Evolutionary conservation across 2,797 vertebrate genomes (phyloP).

Genomic region (Rhadinocentrus ornatus): DNA sequence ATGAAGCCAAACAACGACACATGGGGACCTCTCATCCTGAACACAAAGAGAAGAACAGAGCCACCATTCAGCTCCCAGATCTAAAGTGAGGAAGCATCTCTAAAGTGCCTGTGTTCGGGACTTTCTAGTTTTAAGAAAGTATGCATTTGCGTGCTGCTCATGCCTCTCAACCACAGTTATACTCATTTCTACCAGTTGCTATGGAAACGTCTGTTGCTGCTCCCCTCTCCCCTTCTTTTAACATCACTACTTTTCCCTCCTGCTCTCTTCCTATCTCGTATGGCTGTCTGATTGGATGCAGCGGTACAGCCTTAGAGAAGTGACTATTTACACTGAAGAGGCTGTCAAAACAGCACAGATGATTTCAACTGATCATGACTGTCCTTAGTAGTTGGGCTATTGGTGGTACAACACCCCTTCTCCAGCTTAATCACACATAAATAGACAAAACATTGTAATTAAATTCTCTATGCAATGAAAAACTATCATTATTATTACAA

Average conservation of each 20-base stretch:
- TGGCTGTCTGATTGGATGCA: conserved; percentile 68
- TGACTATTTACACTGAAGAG: conserved; percentile 64
- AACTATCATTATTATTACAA: conserved; percentile 22
- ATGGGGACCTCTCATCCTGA: too few species aligned
- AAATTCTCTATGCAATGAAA: conserved; percentile 4
- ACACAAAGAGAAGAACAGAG: conserved; percentile 17
- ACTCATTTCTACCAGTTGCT: conserved; percentile 80
- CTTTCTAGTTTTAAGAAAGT: conserved; percentile 66
- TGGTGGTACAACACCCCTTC: conserved; percentile 4
- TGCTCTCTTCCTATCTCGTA: conserved; percentile 35
- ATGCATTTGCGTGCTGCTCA: conserved; percentile 83
- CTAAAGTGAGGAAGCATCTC: conserved; percentile 23
- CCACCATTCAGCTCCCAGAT: conserved; percentile 7
- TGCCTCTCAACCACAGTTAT: conserved; percentile 80
- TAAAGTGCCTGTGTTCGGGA: conserved; percentile 51
- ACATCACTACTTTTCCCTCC: conserved; percentile 48
- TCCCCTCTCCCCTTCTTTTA: conserved; percentile 65
- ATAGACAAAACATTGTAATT: conserved; percentile 6
- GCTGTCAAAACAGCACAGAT: conserved; percentile 53
- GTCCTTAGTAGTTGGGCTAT: conserved; percentile 10
- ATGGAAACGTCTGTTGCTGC: conserved; percentile 80
- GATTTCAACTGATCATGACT: conserved; percentile 51
- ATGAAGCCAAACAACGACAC: too few species aligned
- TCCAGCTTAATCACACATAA: conserved; percentile 1
- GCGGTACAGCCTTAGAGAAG: conserved; percentile 56